Evolutionary conservation across 1,140 invertebrate species (phyloP).

Genomic region (Temnothorax nylanderi): DNA sequence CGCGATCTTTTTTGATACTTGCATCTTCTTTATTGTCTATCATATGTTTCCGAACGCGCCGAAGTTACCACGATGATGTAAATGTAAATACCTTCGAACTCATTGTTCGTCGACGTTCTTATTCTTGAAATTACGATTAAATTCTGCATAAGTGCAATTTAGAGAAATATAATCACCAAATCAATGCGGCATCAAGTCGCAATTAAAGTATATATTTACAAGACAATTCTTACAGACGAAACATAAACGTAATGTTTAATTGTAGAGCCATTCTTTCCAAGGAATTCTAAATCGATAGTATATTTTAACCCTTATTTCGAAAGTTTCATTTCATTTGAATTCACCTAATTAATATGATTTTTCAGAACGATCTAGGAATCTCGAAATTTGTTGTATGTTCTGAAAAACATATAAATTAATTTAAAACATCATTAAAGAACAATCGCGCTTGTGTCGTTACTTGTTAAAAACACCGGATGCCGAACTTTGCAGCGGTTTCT

Average conservation of each 20-base stretch:
- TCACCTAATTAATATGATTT: background rate
- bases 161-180: background rate
- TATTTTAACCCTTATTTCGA: background rate
- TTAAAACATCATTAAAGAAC: slow-evolving; percentile 43
- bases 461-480: slow-evolving; percentile 19
- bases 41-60: slow-evolving; percentile 72
- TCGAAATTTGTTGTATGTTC: background rate
- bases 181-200: background rate
- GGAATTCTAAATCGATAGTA: background rate
- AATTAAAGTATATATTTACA: background rate
- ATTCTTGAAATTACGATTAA: slow-evolving; percentile 4
- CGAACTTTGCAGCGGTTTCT: slow-evolving; percentile 8
- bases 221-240: slow-evolving; percentile 6
- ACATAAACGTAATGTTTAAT: background rate
- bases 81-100: background rate
- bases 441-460: slow-evolving; percentile 21
- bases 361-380: slow-evolving; percentile 4
- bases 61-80: slow-evolving; percentile 26
- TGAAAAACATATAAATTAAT: background rate
- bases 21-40: slow-evolving; percentile 83
- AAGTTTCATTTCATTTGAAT: slow-evolving; percentile 7
- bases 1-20: slow-evolving; percentile 82
- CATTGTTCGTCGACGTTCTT: background rate
- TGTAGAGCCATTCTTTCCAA: background rate
- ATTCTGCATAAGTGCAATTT: background rate